Base-by-base conservation (phyloP, 2,797 vertebrate species). In the Falco berigora region DNA sequence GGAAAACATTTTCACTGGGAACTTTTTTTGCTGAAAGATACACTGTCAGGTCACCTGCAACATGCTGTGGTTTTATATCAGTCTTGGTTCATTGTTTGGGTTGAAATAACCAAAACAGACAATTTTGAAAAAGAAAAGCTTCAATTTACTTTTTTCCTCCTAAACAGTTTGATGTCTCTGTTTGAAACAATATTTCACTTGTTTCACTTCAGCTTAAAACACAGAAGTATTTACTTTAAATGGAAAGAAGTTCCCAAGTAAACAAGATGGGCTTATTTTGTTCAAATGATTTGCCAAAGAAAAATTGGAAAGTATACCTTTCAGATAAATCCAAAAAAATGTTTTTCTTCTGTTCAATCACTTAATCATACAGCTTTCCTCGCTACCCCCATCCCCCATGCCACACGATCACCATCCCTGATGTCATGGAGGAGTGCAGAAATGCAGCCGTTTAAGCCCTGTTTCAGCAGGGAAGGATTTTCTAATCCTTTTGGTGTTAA, bases 81-180 rank as follows among this genome's bases (percentile, higher is more conserved):
- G 30, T 14, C 79, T 34, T 40, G 25, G 63, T 8, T 59, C 1
- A 0, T 67, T 67, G 30, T 63, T 90, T 67, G 75, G 64, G 27
- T 56, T 44, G 87, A 83, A 90, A 95, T 71, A 86, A 80, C 72
- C 49, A 73, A 91, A 91, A 6, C 53, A 77, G 82, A 59, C 58
- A 56, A 77, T 96, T 96, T 44, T n/a, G 85, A 83, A 77, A 49
- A 59, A 63, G 59, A 83, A 95, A 92, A 94, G 85, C 91, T 77
- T 91, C 87, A 86, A 86, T 92, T 97, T 94, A 25, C 86, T 14
- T 30, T 6, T 5, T 2, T 4, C 2, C 4, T 3, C 7, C 10
- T 1, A 6, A 40, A 53, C 52, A 36, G 38, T 83, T 80, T 83
- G 85, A 77, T 74, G 19, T 67, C 85, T 96, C 84, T 1, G 6